Evolutionary conservation across 2,797 vertebrate species (phyloP), one percentile per base, ranked within the genome.

Genomic region (Danio jaintianensis): DNA sequence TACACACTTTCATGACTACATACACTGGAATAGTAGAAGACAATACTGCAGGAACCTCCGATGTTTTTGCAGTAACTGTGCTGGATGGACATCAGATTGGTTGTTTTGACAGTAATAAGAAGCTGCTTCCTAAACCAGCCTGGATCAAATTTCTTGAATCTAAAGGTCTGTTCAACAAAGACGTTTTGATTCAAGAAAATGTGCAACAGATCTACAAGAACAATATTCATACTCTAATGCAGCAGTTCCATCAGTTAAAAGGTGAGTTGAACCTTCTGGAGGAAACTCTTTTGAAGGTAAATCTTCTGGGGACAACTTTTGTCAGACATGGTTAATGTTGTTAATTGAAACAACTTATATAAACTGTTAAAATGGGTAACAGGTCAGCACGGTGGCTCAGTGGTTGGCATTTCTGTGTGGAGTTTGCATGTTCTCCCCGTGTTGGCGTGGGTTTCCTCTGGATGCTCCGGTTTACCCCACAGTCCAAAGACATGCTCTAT

Each of bases 1-100:
- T 0, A 0, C 68, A 71, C 36, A 22, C 0, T 0, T 71, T 18
- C 0, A 6, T 0, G 0, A 36, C 20, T 8, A 0, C 13, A 0
- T 50, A 55, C 50, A 70, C 36, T 42, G 50, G 0, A 70, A 11
- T 20, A n/a, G n/a, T n/a, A n/a, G n/a, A n/a, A n/a, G 0, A 55
- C 48, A 18, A 0, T 0, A 0, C 0, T 18, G 10, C 10, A 20
- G 48, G 10, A 42, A 3, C 0, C 4, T 16, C 68, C 18, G 36
- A 70, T 36, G 0, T 70, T 70, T 3, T 1, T 12, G 2, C 50
- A 53, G 48, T 55, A n/a, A 4, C 68, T 12, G 4, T 10, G 13
- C 5, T 70, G 15, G 68, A 70, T 15, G 50, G 3, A 0, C 9
- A 7, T 0, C 68, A 70, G 68, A 40, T 70, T 0, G 5, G 70